phyloP scores from a whole-genome alignment of 2,888 invertebrate genomes.

The Panorpa germanica region DNA sequence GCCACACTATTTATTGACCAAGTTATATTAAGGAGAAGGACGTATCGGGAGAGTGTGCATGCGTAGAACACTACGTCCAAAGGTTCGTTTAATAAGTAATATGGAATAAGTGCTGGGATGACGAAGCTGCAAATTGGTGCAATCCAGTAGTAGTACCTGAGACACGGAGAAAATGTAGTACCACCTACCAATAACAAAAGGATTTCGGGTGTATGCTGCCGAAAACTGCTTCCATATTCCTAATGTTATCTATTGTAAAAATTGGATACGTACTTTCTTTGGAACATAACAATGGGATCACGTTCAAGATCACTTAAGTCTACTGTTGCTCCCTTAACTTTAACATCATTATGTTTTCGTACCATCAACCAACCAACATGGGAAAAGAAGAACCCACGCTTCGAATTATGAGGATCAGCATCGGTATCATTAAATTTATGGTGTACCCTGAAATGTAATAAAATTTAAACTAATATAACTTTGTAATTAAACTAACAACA shows the following conservation, averaged over 20 bases:
- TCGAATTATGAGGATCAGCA: conserved; percentile 67
- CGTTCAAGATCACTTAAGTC: conserved; percentile 62
- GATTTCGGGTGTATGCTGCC: conserved; percentile 74
- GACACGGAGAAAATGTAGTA: too few species aligned
- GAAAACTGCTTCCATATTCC: conserved; percentile 69
- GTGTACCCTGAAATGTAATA: conserved; percentile 40
- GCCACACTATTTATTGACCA: conserved; percentile 85
- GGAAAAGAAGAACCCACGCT: conserved; percentile 76
- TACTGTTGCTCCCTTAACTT: conserved; percentile 51
- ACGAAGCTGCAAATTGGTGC: conserved; percentile 55
- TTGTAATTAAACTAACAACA: too few species aligned
- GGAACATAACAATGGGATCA: conserved; percentile 62
- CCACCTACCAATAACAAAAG: too few species aligned
- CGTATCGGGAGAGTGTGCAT: conserved; percentile 50
- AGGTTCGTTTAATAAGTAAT: conserved; percentile 48
- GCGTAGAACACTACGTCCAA: conserved; percentile 44
- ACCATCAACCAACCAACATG: conserved; percentile 88
- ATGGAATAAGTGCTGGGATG: conserved; percentile 50
- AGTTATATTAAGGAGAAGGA: conserved; percentile 57
- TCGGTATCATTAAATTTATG: conserved; percentile 78
- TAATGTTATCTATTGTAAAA: conserved; percentile 51
- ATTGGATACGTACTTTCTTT: conserved; percentile 45
- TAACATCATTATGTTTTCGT: conserved; percentile 74
- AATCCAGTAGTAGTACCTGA: too few species aligned
- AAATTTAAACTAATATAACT: background rate